phyloP scores from a whole-genome alignment of 2,797 vertebrate species.

The Neosilurus mollespiculum region DNA sequence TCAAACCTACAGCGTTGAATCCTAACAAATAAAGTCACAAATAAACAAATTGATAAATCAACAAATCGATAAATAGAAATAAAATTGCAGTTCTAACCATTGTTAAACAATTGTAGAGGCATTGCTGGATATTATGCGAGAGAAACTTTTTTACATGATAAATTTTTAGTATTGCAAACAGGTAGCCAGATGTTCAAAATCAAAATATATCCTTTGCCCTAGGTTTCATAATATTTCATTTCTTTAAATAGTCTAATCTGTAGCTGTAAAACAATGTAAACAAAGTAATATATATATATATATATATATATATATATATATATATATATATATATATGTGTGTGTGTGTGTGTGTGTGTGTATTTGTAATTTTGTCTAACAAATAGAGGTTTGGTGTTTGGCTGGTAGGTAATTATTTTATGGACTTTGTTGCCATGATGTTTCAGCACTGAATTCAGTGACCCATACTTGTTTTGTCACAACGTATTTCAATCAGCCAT shows the following conservation, averaged over 20 bases:
- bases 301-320: too few relatives aligned
- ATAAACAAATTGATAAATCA: too few relatives aligned
- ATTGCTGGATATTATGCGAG: neutral
- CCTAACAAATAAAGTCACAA: neutral
- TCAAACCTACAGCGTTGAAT: neutral
- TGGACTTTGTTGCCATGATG: neutral
- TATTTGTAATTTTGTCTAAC: neutral
- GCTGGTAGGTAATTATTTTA: neutral
- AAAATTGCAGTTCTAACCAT: neutral
- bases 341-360: neutral
- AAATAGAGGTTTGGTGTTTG: neutral
- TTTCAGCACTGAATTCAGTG: neutral
- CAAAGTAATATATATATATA: too few relatives aligned
- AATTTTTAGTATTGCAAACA: neutral
- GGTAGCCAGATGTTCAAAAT: neutral
- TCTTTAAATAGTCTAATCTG: neutral
- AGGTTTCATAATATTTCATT: neutral
- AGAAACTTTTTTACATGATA: neutral
- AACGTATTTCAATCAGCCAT: neutral
- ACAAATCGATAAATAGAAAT: too few relatives aligned
- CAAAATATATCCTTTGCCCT: neutral
- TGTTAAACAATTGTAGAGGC: neutral
- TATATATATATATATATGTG: too few relatives aligned
- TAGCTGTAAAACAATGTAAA: too few relatives aligned
- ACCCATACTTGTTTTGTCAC: slow-evolving; percentile 2